Evolutionary conservation across 2,888 invertebrate species (phyloP), one percentile per base, ranked within the genome.

Genomic region (Pandemis cinnamomeana): DNA sequence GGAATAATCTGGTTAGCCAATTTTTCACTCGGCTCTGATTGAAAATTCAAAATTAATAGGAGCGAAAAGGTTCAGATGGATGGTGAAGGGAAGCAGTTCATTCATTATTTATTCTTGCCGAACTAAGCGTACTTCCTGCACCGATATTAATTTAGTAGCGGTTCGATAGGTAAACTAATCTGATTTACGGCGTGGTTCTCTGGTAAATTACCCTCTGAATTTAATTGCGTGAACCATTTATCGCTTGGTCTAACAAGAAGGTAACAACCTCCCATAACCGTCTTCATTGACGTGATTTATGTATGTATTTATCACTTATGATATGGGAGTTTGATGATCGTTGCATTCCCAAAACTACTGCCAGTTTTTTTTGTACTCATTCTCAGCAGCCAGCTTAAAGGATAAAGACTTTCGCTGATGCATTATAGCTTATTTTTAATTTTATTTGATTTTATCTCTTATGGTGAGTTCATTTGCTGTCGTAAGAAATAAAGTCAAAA

Each of bases 1-100:
- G 15, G 60, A 58, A 64, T 46, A 44, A 63, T 48, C 64, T 13
- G 64, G 13, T 58, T 8, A 27, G 58, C 27, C 64, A 48, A 48
- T 48, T 64, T 64, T 64, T 64, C 27, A 11, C 27, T 7, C 58
- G 55, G 55, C 48, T n/a, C 48, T 71, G 66, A 71, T 44, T 67
- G 51, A 27, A 53, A 61, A 61, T 61, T 36, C 48, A 51, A 55
- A 71, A 60, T 66, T 71, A 48, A 67, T 71, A 53, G 53, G 53
- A 13, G 10, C 11, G 68, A 46, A 69, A 42, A 51, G 27, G 44
- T 64, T 44, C 67, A 13, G 27, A 51, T 42, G 8, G 62, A 61
- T 48, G 15, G 51, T 20, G 62, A 53, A 41, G 10, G 11, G 13
- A 62, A 63, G 42, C 51, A 61, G 64, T 64, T n/a, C 46, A n/a